Base-by-base conservation (phyloP, 2,888 invertebrate genomes). In the Glaucopsyche alexis region DNA sequence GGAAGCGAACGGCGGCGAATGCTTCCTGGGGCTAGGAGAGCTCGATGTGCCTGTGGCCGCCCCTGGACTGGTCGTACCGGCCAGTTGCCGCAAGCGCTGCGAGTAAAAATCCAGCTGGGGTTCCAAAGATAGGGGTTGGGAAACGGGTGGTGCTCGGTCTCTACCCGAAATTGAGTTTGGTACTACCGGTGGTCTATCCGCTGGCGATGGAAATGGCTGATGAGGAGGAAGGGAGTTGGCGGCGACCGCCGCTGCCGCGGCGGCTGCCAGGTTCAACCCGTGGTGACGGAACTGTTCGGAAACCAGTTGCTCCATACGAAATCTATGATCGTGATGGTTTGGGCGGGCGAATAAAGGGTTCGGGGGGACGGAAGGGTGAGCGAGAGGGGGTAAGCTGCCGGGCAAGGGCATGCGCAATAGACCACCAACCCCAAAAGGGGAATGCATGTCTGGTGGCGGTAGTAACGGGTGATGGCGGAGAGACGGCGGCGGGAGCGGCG, bases 51-150 rank as follows among this genome's bases (percentile, higher is more conserved):
- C 95, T 93, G 96, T 95, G 94, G 96, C 96, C 94, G 96, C 96
- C 94, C 97, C 97, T 94, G 97, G 97, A 95, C 97, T 97, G 95
- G 97, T 97, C 94, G 97, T 97, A 91, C 96, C 96, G 94, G 99
- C 99, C 95, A 99, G 96, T 95, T 98, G 98, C 95, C 98, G 97
- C 95, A 99, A 96, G 95, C 99, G 96, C 96, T 98, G 98, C 94
- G 99, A 99, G 96, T 99, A 99, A 96, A 98, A 99, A 96, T 99
- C 98, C 95, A 98, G 96, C 94, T 97, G 97, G 87, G 97, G 96
- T 94, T 96, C 97, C 82, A 96, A 93, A 88, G 95, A 95, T 79
- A 96, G 94, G 79, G 95, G 95, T 88, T 95, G 95, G 79, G 94
- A 95, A 84, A 93, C 90, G 75, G 93, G 90, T 79, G 91, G 92